Evolutionary conservation across 2,113 vertebrate species (phyloP), one percentile per base, ranked within the genome.

Genomic region (Solea solea): DNA sequence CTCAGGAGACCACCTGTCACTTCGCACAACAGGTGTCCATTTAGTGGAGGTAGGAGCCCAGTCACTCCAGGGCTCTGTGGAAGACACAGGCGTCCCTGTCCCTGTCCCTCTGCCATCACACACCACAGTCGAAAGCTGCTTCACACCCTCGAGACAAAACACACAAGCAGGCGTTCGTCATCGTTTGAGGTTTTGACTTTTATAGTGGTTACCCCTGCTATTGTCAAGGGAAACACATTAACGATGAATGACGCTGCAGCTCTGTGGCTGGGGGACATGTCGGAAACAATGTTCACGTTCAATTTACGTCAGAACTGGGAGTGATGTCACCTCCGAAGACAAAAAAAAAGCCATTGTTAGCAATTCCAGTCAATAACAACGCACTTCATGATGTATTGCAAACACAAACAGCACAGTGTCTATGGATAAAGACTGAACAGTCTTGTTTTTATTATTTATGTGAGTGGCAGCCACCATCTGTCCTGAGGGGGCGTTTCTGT

Each of bases 1-100:
- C 72, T 63, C 58, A 12, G 60, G 59, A 63, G 46, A 25, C 76
- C 69, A 87, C 84, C 82, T 83, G 80, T 84, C 74, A 65, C 44
- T 51, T 62, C 46, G 61, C 62, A 60, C 69, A 77, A 64, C 82
- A 81, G 73, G 73, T 81, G 76, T 85, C 72, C 64, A 46, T 68
- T 66, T 49, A 45, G 28, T n/a, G 54, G 55, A 76, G n/a, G 46
- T 8, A 58, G 72, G 72, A 12, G 13, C 25, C 8, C 42, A 62
- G 58, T 49, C 59, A 28, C 25, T 59, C 66, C 56, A 50, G 28
- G 65, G 39, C 4, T 8, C 63, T 69, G 8, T 15, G 14, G 27
- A n/a, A 25, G 10, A 7, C 51, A 53, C 55, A 76, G 62, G 63
- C 54, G 63, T 71, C 45, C 52, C 34, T 50, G 28, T 57, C 74